Base-by-base conservation (phyloP, 2,797 vertebrate species). In the Helarctos malayanus region DNA sequence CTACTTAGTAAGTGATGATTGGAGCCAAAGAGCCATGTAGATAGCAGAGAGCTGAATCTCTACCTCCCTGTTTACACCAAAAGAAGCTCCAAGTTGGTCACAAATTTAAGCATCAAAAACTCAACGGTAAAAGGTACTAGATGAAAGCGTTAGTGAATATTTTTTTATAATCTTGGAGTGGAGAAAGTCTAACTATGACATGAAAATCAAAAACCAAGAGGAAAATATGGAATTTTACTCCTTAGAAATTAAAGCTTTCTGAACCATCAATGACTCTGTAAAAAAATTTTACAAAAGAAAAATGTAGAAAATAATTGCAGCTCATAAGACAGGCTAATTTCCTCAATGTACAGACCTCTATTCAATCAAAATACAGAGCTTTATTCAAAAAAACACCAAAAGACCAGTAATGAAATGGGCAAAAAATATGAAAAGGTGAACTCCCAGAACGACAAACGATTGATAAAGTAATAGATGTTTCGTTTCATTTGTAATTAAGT, bases 201-300 rank as follows among this genome's bases (percentile, higher is more conserved):
- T 76, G 76, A 92, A 89, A 82, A 69, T 93, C 45, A 88, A 45
- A 93, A 93, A 38, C 7, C 45, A 79, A 93, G 91, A 78, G 19
- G 57, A 59, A 81, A 93, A 76, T n/a, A 82, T 0, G 83, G 45
- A 86, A 61, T 82, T 88, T 87, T 56, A 76, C 11, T 78, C 32
- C 45, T 93, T 63, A 76, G 47, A 97, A 90, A 95, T 68, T 59
- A 87, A 84, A 89, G 52, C 35, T 83, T 71, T 47, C 73, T 47
- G 25, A 83, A 56, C 54, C 45, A 57, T 81, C 81, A 47, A 91
- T 81, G 38, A 59, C n/a, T 35, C 2, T 87, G 52, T 71, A 63
- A 92, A 68, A 83, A 89, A 81, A 69, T 11, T 27, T 85, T 83
- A 65, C 45, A 65, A 18, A 69, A 91, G 45, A 91, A 75, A 94